These are phyloP conservation scores for Triplophysa tibetana DNA, from an alignment of 2,113 vertebrate species.

Conservation along the genomic window DNA sequence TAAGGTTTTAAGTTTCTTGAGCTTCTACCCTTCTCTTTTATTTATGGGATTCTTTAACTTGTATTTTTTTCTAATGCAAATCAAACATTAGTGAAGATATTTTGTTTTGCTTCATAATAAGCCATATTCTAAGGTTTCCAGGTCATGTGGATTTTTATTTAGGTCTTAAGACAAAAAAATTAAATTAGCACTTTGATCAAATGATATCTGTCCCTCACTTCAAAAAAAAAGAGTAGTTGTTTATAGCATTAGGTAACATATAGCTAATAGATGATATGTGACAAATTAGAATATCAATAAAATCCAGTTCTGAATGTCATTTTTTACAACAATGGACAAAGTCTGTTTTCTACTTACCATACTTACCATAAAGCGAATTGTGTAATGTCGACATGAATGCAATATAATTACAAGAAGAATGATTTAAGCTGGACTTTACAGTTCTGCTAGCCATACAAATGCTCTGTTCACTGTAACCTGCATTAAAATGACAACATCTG, in stretches of 20 bases:
- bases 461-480: not conserved
- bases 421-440: not conserved
- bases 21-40: not conserved
- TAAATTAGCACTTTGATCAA: no score
- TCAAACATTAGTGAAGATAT: not conserved
- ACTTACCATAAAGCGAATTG: not conserved
- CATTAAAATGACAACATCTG: not conserved
- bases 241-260: no score
- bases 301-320: not conserved
- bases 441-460: not conserved
- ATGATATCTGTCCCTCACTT: no score
- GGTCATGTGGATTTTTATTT: not conserved
- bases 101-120: not conserved
- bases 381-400: no score
- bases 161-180: not conserved
- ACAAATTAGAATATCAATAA: not conserved
- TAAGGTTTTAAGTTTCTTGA: no score
- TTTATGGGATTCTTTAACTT: not conserved
- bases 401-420: no score
- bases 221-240: no score
- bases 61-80: constrained; percentile 1
- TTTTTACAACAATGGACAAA: not conserved
- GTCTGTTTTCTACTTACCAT: not conserved
- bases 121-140: not conserved
- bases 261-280: no score